Evolutionary conservation across 2,797 vertebrate species (phyloP).

Genomic region (Hippopotamyrus pictus): DNA sequence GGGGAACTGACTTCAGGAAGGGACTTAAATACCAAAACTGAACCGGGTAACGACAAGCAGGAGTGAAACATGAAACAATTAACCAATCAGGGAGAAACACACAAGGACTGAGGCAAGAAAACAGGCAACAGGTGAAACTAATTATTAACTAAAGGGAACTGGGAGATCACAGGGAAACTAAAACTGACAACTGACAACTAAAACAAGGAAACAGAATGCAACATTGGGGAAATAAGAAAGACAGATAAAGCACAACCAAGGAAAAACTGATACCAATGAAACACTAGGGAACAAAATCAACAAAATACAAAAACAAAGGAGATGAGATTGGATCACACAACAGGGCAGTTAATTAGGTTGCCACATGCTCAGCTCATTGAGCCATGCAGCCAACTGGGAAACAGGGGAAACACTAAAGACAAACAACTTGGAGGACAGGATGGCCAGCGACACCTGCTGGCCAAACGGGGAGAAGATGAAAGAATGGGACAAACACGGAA

Average conservation of each 20-base stretch:
- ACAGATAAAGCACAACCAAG: no score
- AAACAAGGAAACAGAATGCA: background rate
- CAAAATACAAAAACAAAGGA: background rate
- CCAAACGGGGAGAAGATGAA: background rate
- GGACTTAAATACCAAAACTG: background rate
- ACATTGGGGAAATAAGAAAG: background rate
- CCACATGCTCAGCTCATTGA: background rate
- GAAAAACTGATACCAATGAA: background rate
- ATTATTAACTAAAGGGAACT: background rate
- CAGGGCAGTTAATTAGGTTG: background rate
- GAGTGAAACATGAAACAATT: background rate
- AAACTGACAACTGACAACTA: no score
- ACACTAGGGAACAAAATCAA: background rate
- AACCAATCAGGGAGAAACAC: background rate
- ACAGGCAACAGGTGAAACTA: background rate
- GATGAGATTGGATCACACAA: no score
- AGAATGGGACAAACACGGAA: background rate
- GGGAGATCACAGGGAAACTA: background rate
- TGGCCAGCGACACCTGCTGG: background rate
- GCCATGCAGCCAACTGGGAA: background rate
- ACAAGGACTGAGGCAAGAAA: background rate
- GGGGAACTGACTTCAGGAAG: background rate
- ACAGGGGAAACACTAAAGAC: background rate
- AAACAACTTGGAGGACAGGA: background rate
- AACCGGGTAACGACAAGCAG: background rate